Evolutionary conservation across 2,797 vertebrate genomes (phyloP).

Genomic region (Alfaro cultratus): DNA sequence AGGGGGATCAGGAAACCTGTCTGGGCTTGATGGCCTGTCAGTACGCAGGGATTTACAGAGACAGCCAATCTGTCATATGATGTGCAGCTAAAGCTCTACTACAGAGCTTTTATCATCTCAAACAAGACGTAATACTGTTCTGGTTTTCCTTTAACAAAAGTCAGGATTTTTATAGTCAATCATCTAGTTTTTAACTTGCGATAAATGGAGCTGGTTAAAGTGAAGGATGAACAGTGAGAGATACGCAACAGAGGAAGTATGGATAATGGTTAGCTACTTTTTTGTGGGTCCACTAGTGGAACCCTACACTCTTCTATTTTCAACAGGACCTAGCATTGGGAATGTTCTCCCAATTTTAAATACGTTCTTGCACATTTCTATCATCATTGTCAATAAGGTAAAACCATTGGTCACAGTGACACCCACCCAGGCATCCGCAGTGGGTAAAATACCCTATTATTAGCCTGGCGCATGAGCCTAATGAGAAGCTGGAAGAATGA

Average conservation of each 20-base stretch:
- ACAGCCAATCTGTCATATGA: slow-evolving; percentile 57
- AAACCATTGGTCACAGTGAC: slow-evolving; percentile 19
- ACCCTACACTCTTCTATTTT: slow-evolving; percentile 12
- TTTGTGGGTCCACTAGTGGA: slow-evolving; percentile 14
- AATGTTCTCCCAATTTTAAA: slow-evolving; percentile 4
- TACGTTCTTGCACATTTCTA: slow-evolving; percentile 3
- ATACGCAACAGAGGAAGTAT: neutral
- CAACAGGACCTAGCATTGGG: slow-evolving; percentile 27
- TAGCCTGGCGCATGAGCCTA: slow-evolving; percentile 51
- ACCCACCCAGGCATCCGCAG: slow-evolving; percentile 25
- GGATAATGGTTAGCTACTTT: slow-evolving; percentile 11
- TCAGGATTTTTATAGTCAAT: slow-evolving; percentile 49
- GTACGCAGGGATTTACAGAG: slow-evolving; percentile 55
- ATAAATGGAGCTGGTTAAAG: slow-evolving; percentile 34
- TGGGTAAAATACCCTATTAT: slow-evolving; percentile 52
- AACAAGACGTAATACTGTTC: slow-evolving; percentile 18
- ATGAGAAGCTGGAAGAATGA: slow-evolving; percentile 60
- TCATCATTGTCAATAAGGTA: slow-evolving; percentile 22
- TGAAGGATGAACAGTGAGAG: slow-evolving; percentile 4
- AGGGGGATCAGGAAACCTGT: slow-evolving; percentile 47
- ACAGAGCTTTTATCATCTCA: slow-evolving; percentile 49
- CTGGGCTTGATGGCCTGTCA: slow-evolving; percentile 57
- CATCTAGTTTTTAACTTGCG: slow-evolving; percentile 26
- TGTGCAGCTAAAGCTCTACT: slow-evolving; percentile 40
- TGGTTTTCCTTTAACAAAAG: slow-evolving; percentile 31